Evolutionary conservation across 2,113 vertebrate species (phyloP).

Genomic region (Amia ocellicauda): DNA sequence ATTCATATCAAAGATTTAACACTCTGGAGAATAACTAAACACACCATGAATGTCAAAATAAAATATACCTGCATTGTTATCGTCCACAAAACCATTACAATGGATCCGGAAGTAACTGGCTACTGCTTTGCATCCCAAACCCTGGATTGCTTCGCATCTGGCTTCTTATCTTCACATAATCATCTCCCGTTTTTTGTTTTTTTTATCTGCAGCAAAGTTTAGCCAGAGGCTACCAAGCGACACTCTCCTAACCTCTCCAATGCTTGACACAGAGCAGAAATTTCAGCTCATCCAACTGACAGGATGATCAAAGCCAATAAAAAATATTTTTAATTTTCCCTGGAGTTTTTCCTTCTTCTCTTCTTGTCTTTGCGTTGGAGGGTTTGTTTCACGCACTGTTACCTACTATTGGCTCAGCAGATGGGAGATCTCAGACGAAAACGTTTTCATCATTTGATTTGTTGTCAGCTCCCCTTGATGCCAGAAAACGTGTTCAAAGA

Average conservation of each 20-base stretch:
- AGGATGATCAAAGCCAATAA: conserved; percentile 25
- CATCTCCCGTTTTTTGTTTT: conserved; percentile 19
- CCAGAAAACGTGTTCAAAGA: conserved; percentile 1
- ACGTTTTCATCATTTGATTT: not conserved
- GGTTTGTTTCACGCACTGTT: not conserved
- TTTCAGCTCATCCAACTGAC: conserved; percentile 18
- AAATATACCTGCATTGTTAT: conserved; percentile 48
- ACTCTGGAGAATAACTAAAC: conserved; percentile 30
- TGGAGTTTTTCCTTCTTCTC: not conserved
- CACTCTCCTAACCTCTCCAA: not conserved
- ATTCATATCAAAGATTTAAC: not conserved
- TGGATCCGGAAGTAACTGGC: conserved; percentile 12
- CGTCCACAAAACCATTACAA: conserved; percentile 33
- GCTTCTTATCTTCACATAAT: conserved; percentile 20
- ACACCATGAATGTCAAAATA: conserved; percentile 37
- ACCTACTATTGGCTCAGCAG: not conserved
- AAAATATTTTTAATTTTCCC: conserved; percentile 25
- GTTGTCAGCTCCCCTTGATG: not conserved
- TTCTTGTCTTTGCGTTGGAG: not conserved
- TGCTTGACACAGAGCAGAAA: conserved; percentile 10
- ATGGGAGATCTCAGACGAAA: conserved; percentile 8
- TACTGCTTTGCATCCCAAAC: conserved; percentile 8
- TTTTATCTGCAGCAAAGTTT: conserved; percentile 21
- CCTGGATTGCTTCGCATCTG: conserved; percentile 12
- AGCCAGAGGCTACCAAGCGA: conserved; percentile 17